A percentile compares a stretch with the other conserved stretches of the same genome.
Conservation (phyloP, 2,888 invertebrate genomes). For the Fabriciana adippe region DNA sequence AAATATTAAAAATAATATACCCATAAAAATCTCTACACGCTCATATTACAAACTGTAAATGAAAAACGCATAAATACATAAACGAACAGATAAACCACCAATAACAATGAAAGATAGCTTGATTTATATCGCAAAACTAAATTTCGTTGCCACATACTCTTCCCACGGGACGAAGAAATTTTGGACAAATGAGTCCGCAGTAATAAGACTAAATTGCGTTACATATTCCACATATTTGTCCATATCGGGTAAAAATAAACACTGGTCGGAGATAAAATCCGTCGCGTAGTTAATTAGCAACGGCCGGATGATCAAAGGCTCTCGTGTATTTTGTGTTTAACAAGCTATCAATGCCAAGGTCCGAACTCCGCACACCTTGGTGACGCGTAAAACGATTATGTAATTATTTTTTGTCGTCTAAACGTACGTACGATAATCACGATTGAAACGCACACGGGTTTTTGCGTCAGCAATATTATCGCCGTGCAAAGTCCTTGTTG, state of each 20-base stretch:
- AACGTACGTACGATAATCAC: constrained; percentile 1
- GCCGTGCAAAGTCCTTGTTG: too few relatives aligned
- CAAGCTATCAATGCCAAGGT: constrained; percentile 38
- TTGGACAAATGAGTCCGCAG: neutral
- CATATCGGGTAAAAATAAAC: constrained; percentile 27
- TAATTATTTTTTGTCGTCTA: constrained; percentile 22
- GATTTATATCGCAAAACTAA: constrained; percentile 3
- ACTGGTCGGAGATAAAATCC: constrained; percentile 25
- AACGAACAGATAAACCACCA: neutral
- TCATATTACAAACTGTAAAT: too few relatives aligned
- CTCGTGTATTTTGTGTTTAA: constrained; percentile 32
- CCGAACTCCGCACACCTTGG: constrained; percentile 26
- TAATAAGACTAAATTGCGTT: constrained; percentile 19
- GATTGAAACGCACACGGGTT: too few relatives aligned
- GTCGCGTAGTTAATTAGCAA: constrained; percentile 34
- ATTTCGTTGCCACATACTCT: neutral
- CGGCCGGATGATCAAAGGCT: constrained; percentile 32
- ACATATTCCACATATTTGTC: constrained; percentile 25
- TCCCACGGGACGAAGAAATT: constrained; percentile 8
- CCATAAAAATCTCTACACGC: too few relatives aligned
- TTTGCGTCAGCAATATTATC: neutral
- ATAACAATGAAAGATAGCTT: neutral
- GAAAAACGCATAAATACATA: neutral
- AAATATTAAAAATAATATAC: too few relatives aligned
- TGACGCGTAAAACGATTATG: constrained; percentile 28